Percentiles rank a stretch among this genome's conserved stretches.
Evolutionary conservation across 2,113 vertebrate species (phyloP).

Genomic region (Spea bombifrons): DNA sequence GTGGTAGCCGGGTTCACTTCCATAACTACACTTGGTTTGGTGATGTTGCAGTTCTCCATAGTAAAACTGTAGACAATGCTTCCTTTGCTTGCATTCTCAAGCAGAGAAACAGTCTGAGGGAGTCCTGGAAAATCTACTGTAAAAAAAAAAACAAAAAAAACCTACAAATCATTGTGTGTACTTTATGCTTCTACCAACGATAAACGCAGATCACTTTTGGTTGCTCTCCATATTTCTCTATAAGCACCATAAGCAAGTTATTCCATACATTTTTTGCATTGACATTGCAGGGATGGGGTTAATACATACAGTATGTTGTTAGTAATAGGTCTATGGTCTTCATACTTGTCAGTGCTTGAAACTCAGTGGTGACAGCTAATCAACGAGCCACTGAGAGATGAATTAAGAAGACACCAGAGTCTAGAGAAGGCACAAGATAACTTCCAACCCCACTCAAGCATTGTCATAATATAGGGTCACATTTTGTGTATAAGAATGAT

Average conservation of each 20-base stretch:
- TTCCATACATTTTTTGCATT: neutral
- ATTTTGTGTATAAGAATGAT: no score
- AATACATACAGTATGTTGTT: no score
- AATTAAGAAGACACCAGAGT: no score
- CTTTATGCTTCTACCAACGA: neutral
- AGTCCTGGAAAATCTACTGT: conserved; percentile 38
- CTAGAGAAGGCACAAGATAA: no score
- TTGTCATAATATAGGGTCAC: no score
- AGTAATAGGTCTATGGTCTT: no score
- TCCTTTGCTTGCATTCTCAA: conserved; percentile 48
- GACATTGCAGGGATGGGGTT: no score
- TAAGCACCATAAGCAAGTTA: no score
- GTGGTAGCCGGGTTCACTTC: conserved; percentile 41
- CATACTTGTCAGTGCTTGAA: no score
- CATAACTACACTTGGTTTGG: conserved; percentile 49
- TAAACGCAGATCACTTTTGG: neutral
- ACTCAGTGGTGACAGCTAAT: no score
- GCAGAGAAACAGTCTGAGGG: conserved; percentile 53
- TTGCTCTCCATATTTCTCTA: neutral
- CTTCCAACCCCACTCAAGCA: no score
- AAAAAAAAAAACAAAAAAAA: neutral
- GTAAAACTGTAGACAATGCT: conserved; percentile 28
- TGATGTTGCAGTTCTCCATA: conserved; percentile 54
- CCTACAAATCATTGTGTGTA: neutral
- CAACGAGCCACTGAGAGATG: no score